phyloP scores from a whole-genome alignment of 1,140 invertebrate species.

The Drosophila nikananu region DNA sequence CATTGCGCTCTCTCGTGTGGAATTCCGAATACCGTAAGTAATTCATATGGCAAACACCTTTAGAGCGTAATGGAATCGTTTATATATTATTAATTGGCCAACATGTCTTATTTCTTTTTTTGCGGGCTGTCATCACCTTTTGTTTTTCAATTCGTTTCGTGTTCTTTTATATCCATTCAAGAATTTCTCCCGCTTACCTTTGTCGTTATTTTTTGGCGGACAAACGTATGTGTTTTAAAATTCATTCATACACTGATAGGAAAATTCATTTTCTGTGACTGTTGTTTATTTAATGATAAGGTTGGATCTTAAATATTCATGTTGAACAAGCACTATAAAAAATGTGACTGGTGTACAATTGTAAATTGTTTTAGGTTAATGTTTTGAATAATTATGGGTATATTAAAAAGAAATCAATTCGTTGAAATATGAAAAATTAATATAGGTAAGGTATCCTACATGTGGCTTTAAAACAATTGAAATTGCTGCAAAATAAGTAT shows the following conservation, averaged over 20 bases:
- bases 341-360: too few species aligned
- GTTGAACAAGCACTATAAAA: too few species aligned
- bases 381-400: neutral
- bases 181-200: slow-evolving; percentile 15
- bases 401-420: too few species aligned
- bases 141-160: slow-evolving; percentile 5
- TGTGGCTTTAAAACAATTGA: too few species aligned
- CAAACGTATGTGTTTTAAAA: slow-evolving; percentile 9
- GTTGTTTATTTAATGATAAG: too few species aligned
- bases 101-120: slow-evolving; percentile 24
- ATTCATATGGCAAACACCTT: slow-evolving; percentile 42
- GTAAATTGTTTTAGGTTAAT: too few species aligned
- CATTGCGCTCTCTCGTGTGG: slow-evolving; percentile 18
- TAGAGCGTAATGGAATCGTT: slow-evolving; percentile 34
- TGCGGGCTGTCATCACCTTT: slow-evolving; percentile 36
- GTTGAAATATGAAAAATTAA: too few species aligned
- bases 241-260: slow-evolving; percentile 13
- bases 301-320: neutral
- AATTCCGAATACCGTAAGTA: slow-evolving; percentile 29
- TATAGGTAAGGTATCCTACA: too few species aligned
- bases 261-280: too few species aligned
- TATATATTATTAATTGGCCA: slow-evolving; percentile 44
- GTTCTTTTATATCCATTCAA: slow-evolving; percentile 15
- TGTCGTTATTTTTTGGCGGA: slow-evolving; percentile 7
- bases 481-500: too few species aligned